These are phyloP conservation scores for Eublepharis macularius DNA, from an alignment of 2,113 vertebrate genomes.

Conservation along the genomic window DNA sequence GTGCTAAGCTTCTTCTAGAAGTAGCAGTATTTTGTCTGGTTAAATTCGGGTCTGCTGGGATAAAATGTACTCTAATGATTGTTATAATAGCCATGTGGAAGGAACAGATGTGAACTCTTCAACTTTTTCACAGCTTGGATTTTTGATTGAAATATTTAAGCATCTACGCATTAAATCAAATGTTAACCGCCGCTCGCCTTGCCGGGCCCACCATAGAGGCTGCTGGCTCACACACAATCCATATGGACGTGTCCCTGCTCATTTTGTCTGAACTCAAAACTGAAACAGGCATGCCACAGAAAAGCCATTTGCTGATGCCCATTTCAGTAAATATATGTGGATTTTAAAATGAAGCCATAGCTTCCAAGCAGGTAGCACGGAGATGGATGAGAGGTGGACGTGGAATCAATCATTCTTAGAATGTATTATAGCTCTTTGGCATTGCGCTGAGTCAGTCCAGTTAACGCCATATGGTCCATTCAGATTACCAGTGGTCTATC, in stretches of 20 bases:
- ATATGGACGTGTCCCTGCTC: not conserved
- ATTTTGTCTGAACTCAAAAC: not conserved
- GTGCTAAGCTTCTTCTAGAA: not conserved
- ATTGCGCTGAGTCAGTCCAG: no score
- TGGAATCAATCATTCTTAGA: not conserved
- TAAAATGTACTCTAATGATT: slow-evolving; percentile 15
- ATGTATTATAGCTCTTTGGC: not conserved
- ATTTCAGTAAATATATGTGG: not conserved
- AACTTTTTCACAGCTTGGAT: slow-evolving; percentile 19
- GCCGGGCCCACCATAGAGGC: not conserved
- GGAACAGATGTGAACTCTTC: slow-evolving; percentile 12
- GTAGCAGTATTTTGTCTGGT: not conserved
- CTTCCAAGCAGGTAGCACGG: no score
- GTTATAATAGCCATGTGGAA: slow-evolving; percentile 18
- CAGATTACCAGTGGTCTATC: no score
- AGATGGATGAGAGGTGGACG: not conserved
- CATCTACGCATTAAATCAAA: slow-evolving; percentile 4
- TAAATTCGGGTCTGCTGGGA: slow-evolving; percentile 13
- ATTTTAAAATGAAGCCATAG: not conserved
- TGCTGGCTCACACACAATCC: no score
- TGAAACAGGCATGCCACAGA: not conserved
- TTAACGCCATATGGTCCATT: no score
- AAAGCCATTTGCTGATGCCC: not conserved
- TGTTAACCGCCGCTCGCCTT: not conserved
- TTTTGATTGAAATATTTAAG: slow-evolving; percentile 40